Base-by-base conservation (phyloP, 2,888 invertebrate genomes). In the Drosophila yooni region DNA sequence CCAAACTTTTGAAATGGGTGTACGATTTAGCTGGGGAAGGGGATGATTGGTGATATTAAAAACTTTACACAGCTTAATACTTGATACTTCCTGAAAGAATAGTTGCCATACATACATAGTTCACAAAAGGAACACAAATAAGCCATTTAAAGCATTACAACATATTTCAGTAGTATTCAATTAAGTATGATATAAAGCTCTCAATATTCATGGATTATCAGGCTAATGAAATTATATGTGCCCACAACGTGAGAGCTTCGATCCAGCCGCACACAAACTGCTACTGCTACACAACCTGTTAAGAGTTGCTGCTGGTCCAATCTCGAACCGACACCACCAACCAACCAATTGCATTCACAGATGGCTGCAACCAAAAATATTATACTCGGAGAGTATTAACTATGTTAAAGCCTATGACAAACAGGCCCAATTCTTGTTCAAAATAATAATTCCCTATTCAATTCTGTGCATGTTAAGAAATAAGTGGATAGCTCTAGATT, bases 221-320 rank as follows among this genome's bases (percentile, higher is more conserved):
- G 29, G 56, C 63, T 62, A 74, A 70, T 67, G 59, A 71, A 70
- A 75, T 76, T 60, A 75, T 60, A 40, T 46, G 38, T 61, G 29
- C 13, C 27, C 25, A 21, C 29, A 21, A 31, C 46, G 29, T 36
- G 34, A 31, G 11, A n/a, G 11, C 27, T 11, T 38, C 27, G 18
- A 54, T 18, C 15, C 21, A 25, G 2, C 8, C 15, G 3, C 27
- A 11, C n/a, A 43, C n/a, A 29, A 40, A 21, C 8, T 18, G 58
- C 43, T 25, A 59, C 27, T 63, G 62, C 59, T 48, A 43, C 50
- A 43, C 62, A 73, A 63, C 15, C 60, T 48, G 51, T 72, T 52
- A 36, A 51, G 40, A 36, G 52, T 61, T 66, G 73, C 2, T 60
- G 60, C 33, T 57, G 60, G 60, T 61, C 27, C 38, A 52, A 57